Evolutionary conservation across 2,797 vertebrate species (phyloP).

Genomic region (Danio jaintianensis): DNA sequence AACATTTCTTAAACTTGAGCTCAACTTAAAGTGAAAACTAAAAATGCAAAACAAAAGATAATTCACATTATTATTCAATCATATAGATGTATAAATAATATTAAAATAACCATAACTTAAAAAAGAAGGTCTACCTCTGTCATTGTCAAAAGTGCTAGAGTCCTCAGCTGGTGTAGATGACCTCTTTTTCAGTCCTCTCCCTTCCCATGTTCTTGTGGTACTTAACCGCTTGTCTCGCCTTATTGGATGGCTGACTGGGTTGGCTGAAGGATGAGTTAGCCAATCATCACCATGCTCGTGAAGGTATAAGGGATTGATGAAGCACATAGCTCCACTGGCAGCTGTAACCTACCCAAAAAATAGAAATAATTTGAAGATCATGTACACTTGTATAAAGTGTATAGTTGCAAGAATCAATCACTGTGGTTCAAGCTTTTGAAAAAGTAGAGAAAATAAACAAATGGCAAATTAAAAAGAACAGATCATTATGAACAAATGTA

Average conservation of each 20-base stretch:
- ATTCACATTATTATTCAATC: not conserved
- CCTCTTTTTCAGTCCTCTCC: slow-evolving; percentile 77
- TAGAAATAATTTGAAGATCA: slow-evolving; percentile 12
- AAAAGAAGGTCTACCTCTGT: slow-evolving; percentile 42
- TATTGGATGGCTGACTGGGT: slow-evolving; percentile 40
- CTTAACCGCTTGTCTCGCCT: slow-evolving; percentile 73
- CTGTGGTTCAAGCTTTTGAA: not conserved
- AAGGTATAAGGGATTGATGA: slow-evolving; percentile 87
- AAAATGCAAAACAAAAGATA: not conserved
- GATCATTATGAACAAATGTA: not conserved
- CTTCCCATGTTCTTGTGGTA: slow-evolving; percentile 75
- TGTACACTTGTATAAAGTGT: not conserved
- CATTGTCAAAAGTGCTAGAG: not conserved
- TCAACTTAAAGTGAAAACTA: no score
- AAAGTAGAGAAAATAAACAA: not conserved
- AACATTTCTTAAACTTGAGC: no score
- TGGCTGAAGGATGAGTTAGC: slow-evolving; percentile 66
- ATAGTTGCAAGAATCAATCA: not conserved
- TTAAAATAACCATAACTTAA: not conserved
- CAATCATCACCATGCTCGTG: slow-evolving; percentile 82
- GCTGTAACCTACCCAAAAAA: slow-evolving; percentile 68
- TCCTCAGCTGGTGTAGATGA: slow-evolving; percentile 70
- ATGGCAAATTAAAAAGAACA: not conserved
- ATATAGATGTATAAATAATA: not conserved
- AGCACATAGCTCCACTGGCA: slow-evolving; percentile 77